phyloP scores from a whole-genome alignment of 2,797 vertebrate genomes.

The Rhabdomys pumilio region DNA sequence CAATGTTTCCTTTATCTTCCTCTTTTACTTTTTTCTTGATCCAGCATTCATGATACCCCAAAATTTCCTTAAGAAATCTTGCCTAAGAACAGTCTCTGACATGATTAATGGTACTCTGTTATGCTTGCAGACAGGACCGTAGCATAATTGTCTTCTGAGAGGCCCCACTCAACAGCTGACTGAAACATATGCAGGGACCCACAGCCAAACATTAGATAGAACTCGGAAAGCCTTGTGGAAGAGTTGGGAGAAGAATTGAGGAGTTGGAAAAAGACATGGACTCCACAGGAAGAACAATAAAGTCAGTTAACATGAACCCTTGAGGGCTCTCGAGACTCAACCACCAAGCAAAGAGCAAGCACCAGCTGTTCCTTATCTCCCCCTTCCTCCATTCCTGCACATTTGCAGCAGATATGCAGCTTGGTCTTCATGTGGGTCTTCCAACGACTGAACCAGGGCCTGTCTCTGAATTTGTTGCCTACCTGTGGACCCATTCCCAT shows the following conservation, averaged over 20 bases:
- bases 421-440: background rate
- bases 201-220: background rate
- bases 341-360: background rate
- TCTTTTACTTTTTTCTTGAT: conserved; percentile 17
- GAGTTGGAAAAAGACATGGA: background rate
- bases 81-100: background rate
- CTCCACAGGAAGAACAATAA: background rate
- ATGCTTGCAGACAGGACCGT: background rate
- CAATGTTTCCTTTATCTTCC: background rate
- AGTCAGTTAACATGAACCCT: background rate
- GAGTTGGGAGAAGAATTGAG: background rate
- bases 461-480: background rate
- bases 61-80: background rate
- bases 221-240: background rate
- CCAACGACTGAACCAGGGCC: background rate
- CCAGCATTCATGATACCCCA: background rate
- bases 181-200: background rate
- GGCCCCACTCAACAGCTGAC: background rate
- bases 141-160: background rate
- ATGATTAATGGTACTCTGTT: background rate
- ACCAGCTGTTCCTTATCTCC: background rate
- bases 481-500: background rate
- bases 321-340: background rate
- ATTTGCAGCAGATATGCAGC: background rate
- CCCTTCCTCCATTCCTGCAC: background rate